These are phyloP conservation scores for Blastobasis lacticolella DNA, from an alignment of 2,888 invertebrate species.

Conservation along the genomic window DNA sequence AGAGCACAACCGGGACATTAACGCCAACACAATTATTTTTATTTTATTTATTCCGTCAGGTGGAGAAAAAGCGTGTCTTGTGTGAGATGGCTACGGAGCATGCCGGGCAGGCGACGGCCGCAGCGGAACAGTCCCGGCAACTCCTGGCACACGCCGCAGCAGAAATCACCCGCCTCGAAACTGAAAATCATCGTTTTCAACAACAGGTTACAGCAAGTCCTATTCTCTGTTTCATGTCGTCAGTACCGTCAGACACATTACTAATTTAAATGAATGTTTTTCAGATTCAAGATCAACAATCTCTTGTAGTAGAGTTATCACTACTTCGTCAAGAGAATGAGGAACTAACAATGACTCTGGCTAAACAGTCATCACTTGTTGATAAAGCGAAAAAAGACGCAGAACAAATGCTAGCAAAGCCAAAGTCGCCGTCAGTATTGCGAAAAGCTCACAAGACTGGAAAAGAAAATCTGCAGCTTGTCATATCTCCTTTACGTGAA, in stretches of 20 bases:
- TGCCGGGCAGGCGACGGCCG: slow-evolving; percentile 52
- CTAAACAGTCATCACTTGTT: slow-evolving; percentile 58
- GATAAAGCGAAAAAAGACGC: slow-evolving; percentile 61
- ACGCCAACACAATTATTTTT: too few species aligned
- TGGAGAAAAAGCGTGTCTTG: slow-evolving; percentile 50
- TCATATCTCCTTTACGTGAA: slow-evolving; percentile 61
- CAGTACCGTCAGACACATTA: too few species aligned
- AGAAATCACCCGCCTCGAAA: slow-evolving; percentile 49
- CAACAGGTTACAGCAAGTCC: slow-evolving; percentile 36
- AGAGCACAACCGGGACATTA: too few species aligned
- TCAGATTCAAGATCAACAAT: slow-evolving; percentile 66
- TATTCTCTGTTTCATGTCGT: too few species aligned
- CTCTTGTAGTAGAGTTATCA: slow-evolving; percentile 60
- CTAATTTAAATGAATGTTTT: slow-evolving; percentile 7
- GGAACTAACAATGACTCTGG: slow-evolving; percentile 55
- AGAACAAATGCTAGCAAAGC: slow-evolving; percentile 42
- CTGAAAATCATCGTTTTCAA: slow-evolving; percentile 48
- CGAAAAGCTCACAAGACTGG: slow-evolving; percentile 56
- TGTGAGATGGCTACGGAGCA: slow-evolving; percentile 55
- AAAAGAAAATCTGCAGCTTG: slow-evolving; percentile 55
- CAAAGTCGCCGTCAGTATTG: slow-evolving; percentile 55
- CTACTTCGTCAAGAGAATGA: slow-evolving; percentile 66
- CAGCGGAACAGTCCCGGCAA: slow-evolving; percentile 54
- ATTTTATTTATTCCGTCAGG: slow-evolving; percentile 32
- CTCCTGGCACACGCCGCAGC: slow-evolving; percentile 50